Evolutionary conservation across 2,113 vertebrate species (phyloP), one percentile per base, ranked within the genome.

Genomic region (Noturus placidus): DNA sequence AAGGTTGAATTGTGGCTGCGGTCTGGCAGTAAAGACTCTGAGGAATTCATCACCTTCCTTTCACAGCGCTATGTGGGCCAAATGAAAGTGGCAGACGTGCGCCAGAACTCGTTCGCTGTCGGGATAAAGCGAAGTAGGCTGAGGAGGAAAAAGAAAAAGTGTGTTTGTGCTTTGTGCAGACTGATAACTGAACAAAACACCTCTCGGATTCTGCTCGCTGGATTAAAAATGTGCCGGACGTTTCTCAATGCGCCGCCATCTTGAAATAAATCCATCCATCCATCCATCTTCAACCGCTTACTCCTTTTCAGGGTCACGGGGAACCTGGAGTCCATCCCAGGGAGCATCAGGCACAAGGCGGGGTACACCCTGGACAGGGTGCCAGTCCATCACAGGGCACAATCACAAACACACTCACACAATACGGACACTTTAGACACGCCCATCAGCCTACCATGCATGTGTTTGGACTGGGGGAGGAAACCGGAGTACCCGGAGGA

Each of bases 11-110:
- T 19, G 50, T 54, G 46, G 72, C 72, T 14, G 72, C 10, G 10
- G 15, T 15, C 50, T 54, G 25, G 76, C 76, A 8, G 27, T 78
- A 52, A 46, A 52, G 42, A 77, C 42, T 77, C 74, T 1, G 42
- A 78, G 46, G 76, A 78, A 54, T 78, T 54, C 76, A 54, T 78
- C 50, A 78, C 76, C 27, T 78, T 30, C 27, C 76, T 78, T 54
- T 78, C 76, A 78, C 50, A 19, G 50, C 15, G 50, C 50, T 54
- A 15, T 30, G 76, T 54, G 42, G 46, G 46, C 46, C 76, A 52
- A 54, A 54, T 30, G 76, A 52, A 54, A n/a, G 76, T 54, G 50
- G 20, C 76, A 78, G 76, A 15, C 50, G 27, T 17, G 27, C 27
- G 50, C 76, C 50, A 79, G 76, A 79, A 54, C 46, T 79, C 7